A percentile compares a stretch with the other conserved stretches of the same genome.
phyloP scores from a whole-genome alignment of 2,888 invertebrate species.

The Cheilosia soror region DNA sequence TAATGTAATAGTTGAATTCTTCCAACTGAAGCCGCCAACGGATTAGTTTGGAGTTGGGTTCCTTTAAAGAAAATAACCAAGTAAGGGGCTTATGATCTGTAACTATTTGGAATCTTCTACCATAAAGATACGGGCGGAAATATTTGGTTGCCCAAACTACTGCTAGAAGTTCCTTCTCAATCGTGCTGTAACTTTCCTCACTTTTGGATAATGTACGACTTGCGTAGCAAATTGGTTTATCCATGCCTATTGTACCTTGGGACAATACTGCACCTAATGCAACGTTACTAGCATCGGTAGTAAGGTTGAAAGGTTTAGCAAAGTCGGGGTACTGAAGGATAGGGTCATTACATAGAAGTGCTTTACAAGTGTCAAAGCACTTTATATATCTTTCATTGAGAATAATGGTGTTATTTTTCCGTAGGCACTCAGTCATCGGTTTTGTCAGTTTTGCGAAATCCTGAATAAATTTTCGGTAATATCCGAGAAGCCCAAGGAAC shows the following conservation, averaged over 20 bases:
- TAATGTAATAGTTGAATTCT: slow-evolving; percentile 77
- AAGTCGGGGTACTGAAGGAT: slow-evolving; percentile 80
- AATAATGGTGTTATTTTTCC: background rate
- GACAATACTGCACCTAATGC: slow-evolving; percentile 68
- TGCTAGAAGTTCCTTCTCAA: slow-evolving; percentile 77
- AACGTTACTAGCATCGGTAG: slow-evolving; percentile 21
- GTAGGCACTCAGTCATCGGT: background rate
- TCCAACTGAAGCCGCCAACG: slow-evolving; percentile 80
- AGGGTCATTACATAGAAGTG: slow-evolving; percentile 71
- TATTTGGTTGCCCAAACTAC: slow-evolving; percentile 78
- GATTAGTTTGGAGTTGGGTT: slow-evolving; percentile 76
- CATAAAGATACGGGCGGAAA: too few relatives aligned
- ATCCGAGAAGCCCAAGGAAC: slow-evolving; percentile 44
- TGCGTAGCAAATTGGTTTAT: slow-evolving; percentile 77
- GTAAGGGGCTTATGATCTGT: too few relatives aligned
- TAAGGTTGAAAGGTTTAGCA: slow-evolving; percentile 76
- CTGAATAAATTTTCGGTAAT: slow-evolving; percentile 25
- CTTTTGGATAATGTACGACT: slow-evolving; percentile 76
- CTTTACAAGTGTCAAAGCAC: slow-evolving; percentile 49
- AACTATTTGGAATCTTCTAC: too few relatives aligned
- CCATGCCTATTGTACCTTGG: slow-evolving; percentile 69
- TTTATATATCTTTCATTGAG: slow-evolving; percentile 24
- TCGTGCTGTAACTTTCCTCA: slow-evolving; percentile 76
- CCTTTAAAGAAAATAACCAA: too few relatives aligned
- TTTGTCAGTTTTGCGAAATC: background rate